Evolutionary conservation across 2,888 invertebrate species (phyloP), one percentile per base, ranked within the genome.

Genomic region (Drosophila melanocephala): DNA sequence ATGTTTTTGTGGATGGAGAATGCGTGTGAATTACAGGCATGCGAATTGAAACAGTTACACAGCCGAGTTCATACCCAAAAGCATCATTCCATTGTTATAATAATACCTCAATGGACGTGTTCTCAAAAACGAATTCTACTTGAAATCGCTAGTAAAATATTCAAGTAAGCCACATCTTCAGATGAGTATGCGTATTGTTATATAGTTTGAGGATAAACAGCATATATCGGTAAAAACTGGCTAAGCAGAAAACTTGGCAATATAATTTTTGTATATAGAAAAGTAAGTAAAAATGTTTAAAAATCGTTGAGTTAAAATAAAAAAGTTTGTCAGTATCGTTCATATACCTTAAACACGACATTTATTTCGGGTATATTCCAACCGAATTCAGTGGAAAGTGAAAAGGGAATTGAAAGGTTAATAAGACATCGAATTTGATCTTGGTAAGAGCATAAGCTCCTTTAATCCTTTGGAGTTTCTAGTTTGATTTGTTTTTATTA

Each of bases 11-110:
- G 62, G 42, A 42, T 47, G 53, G 58, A 28, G 1, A 52, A 80
- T 85, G 81, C 81, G 90, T 90, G 87, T 87, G 91, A 87, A 87
- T 77, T 84, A 83, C 83, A 84, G 69, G 83, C 90, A 77, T 83
- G 77, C 76, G 87, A 84, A 90, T 84, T 87, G 87, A 88, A 90
- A 90, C 87, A 69, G 73, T 83, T 74, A 84, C 80, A 84, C 87
- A 74, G 73, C 5, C 81, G 75, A 87, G 67, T 77, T 47, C 71
- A 65, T 53, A 52, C 70, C 62, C 68, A 50, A 52, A 66, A 72
- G 39, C 66, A 50, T n/a, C 60, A 72, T 64, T 72, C 56, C 72
- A 55, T 51, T 58, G 53, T 26, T 12, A 32, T 56, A 68, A 52
- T 55, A 63, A 39, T 65, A 39, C 12, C 42, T 30, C 60, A 33